phyloP scores from a whole-genome alignment of 1,140 invertebrate species.

The Akabosia matsudoensis region DNA sequence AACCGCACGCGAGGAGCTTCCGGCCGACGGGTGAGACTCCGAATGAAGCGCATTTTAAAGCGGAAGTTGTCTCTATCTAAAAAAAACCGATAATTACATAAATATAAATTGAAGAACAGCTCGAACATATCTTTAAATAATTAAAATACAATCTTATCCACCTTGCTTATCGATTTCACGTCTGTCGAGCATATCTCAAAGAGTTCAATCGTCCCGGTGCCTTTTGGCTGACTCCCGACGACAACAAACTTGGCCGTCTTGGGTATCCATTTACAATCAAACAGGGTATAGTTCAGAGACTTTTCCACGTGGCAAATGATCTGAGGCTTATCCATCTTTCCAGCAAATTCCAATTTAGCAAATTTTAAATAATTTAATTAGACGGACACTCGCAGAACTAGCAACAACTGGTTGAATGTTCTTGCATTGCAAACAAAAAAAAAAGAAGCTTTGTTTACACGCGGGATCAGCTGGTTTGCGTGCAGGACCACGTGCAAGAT shows the following conservation, averaged over 20 bases:
- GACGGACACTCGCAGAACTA: background rate
- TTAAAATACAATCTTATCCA: constrained; percentile 24
- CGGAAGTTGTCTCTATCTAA: constrained; percentile 68
- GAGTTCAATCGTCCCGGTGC: constrained; percentile 80
- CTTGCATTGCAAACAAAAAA: background rate
- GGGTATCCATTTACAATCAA: constrained; percentile 92
- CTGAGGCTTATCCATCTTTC: constrained; percentile 73
- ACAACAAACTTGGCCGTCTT: constrained; percentile 85
- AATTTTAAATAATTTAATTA: background rate
- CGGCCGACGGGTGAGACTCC: constrained; percentile 75
- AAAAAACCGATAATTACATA: constrained; percentile 17
- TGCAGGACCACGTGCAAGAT: background rate
- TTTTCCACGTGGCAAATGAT: constrained; percentile 85
- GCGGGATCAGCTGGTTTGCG: background rate
- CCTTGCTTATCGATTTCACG: constrained; percentile 63
- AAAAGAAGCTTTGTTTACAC: background rate
- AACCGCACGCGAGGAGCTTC: constrained; percentile 80
- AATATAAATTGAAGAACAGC: no score
- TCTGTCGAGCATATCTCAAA: constrained; percentile 75
- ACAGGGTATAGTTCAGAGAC: constrained; percentile 77
- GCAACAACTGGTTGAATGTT: background rate
- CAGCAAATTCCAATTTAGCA: background rate
- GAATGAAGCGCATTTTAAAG: constrained; percentile 92
- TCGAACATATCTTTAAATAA: no score
- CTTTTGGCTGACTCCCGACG: constrained; percentile 77